Evolutionary conservation across 2,888 invertebrate species (phyloP), one percentile per base, ranked within the genome.

Genomic region (Capitulum mitella): DNA sequence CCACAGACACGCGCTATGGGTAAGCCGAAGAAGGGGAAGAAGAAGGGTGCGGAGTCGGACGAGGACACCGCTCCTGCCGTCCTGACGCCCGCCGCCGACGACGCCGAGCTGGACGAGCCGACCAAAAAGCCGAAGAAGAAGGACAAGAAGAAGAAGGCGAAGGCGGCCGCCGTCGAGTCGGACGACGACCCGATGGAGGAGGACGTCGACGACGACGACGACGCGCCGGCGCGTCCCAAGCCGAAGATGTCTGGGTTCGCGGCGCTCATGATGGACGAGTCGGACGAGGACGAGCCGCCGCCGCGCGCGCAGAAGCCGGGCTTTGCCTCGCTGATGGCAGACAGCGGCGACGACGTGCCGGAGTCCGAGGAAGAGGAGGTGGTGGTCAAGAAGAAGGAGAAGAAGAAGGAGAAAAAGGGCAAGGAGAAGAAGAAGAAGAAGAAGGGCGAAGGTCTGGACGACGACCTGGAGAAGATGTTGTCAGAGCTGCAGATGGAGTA

Each of bases 401-500:
- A 81, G 79, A 81, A 82, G 48, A 81, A 78, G 22, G 75, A 48
- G 34, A 82, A 80, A 51, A 81, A 82, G 78, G 80, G 61, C 29
- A 78, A 79, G 77, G 79, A 79, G 34, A 81, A 81, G 84, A 93
- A 91, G 87, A 91, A 90, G 82, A 81, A 80, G 75, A 82, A 83
- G 76, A 83, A 84, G 76, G 90, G 91, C 83, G 92, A 92, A 79
- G 92, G 92, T 84, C 92, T 92, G 85, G 92, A 93, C 81, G 90
- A 90, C 79, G 94, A 94, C 85, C 87, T 94, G 80, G 94, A 94
- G 83, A 92, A 92, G 86, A 91, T 93, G 80, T 86, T 94, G 81
- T 94, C 93, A 22, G 93, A 94, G 86, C 86, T 94, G 81, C 91
- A 92, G 86, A 88, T 92, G 87, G 94, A 94, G 87, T 92, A 93